These are phyloP conservation scores for Corvus moneduloides DNA, from an alignment of 2,113 vertebrate species.

Conservation along the genomic window DNA sequence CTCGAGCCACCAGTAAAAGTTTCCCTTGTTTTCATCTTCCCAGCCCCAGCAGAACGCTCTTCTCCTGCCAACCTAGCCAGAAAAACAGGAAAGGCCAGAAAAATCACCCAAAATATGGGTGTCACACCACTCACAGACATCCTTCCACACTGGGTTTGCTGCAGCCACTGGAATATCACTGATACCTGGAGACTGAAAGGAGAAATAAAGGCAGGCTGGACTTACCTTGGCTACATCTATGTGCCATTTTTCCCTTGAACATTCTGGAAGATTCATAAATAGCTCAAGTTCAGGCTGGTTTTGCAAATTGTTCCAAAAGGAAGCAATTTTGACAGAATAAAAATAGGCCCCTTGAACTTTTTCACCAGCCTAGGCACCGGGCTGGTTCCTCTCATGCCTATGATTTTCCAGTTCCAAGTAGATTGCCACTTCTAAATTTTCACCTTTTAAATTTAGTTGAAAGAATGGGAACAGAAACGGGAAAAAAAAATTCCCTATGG, in stretches of 20 bases:
- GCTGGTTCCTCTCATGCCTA: neutral
- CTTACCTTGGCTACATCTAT: neutral
- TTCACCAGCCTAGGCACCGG: neutral
- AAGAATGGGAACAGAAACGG: neutral
- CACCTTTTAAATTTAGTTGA: neutral
- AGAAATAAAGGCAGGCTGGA: neutral
- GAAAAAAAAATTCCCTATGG: neutral
- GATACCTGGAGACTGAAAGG: neutral
- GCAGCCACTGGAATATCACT: accelerated
- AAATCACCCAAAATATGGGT: neutral
- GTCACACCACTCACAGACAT: accelerated
- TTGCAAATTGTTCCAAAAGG: neutral
- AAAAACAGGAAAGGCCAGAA: slow-evolving; percentile 45
- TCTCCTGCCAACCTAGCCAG: neutral
- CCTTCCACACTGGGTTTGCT: accelerated
- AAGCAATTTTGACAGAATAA: neutral
- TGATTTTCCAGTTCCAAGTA: neutral
- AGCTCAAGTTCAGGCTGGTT: neutral
- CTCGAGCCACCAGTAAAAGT: neutral
- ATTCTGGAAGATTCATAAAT: neutral
- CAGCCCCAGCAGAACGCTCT: neutral
- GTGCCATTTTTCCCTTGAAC: neutral
- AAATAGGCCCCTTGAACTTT: neutral
- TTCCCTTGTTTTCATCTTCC: slow-evolving; percentile 45
- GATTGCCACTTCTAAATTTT: neutral